phyloP scores from a whole-genome alignment of 2,888 invertebrate genomes.

The Parnassius smintheus region DNA sequence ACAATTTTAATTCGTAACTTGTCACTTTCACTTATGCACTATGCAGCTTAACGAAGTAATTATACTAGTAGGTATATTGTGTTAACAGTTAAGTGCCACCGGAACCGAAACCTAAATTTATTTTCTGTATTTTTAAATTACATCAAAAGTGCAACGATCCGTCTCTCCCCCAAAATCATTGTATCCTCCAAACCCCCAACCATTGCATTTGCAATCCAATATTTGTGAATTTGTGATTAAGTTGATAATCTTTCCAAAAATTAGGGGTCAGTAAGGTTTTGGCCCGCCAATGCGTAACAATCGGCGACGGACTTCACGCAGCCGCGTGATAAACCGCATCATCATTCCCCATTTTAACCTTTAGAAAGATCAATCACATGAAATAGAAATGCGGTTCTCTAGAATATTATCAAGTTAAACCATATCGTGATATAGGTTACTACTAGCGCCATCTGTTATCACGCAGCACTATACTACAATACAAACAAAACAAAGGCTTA shows the following conservation, averaged over 20 bases:
- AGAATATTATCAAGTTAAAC: not conserved
- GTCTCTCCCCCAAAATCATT: too few species aligned
- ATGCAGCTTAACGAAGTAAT: too few species aligned
- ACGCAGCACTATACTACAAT: not conserved
- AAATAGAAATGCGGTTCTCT: not conserved
- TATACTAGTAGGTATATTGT: too few species aligned
- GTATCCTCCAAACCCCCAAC: too few species aligned
- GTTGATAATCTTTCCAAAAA: constrained; percentile 14
- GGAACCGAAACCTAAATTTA: constrained; percentile 2
- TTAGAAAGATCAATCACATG: constrained; percentile 63
- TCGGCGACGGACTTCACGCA: constrained; percentile 73
- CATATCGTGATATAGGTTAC: constrained; percentile 12
- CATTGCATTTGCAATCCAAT: too few species aligned
- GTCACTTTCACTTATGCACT: too few species aligned
- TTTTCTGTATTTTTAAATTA: too few species aligned
- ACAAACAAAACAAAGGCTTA: not conserved
- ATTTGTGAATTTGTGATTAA: too few species aligned
- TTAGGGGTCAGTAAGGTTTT: constrained; percentile 68
- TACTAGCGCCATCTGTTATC: constrained; percentile 23
- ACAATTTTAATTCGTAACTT: too few species aligned
- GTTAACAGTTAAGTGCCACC: too few species aligned
- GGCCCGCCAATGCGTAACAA: constrained; percentile 73
- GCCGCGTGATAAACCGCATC: constrained; percentile 65
- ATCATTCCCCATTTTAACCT: constrained; percentile 76
- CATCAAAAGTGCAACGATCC: too few species aligned